Evolutionary conservation across 2,113 vertebrate genomes (phyloP).

Genomic region (Garra rufa): DNA sequence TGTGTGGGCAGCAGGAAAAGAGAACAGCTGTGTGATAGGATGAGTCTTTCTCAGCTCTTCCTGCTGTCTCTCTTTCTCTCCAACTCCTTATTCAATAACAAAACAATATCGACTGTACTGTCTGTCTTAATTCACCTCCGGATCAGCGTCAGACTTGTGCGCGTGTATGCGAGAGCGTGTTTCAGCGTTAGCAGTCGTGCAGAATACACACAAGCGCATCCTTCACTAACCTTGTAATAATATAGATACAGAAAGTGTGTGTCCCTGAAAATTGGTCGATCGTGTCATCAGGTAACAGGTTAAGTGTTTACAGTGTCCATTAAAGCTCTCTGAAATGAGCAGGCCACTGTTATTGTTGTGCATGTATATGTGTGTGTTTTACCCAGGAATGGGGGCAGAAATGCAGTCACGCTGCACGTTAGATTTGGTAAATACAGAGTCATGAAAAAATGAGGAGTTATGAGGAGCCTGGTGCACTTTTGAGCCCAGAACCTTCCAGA

Average conservation of each 20-base stretch:
- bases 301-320: background rate
- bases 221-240: background rate
- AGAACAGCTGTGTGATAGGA: constrained; percentile 45
- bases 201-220: background rate
- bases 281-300: background rate
- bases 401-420: constrained; percentile 15
- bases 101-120: constrained; percentile 1
- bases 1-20: constrained; percentile 21
- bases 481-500: constrained; percentile 52
- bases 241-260: background rate
- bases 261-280: background rate
- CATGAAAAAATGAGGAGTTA: constrained; percentile 49
- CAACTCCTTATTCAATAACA: constrained; percentile 15
- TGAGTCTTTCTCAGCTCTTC: constrained; percentile 22
- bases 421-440: constrained; percentile 48
- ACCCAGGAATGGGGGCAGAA: background rate
- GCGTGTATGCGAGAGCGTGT: background rate
- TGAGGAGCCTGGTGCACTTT: constrained; percentile 45
- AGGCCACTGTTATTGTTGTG: background rate
- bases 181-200: background rate
- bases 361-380: constrained; percentile 40
- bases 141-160: constrained; percentile 2
- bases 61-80: constrained; percentile 23
- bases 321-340: background rate
- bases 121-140: background rate